phyloP scores from a whole-genome alignment of 1,140 invertebrate species.

The Cryptotermes secundus region DNA sequence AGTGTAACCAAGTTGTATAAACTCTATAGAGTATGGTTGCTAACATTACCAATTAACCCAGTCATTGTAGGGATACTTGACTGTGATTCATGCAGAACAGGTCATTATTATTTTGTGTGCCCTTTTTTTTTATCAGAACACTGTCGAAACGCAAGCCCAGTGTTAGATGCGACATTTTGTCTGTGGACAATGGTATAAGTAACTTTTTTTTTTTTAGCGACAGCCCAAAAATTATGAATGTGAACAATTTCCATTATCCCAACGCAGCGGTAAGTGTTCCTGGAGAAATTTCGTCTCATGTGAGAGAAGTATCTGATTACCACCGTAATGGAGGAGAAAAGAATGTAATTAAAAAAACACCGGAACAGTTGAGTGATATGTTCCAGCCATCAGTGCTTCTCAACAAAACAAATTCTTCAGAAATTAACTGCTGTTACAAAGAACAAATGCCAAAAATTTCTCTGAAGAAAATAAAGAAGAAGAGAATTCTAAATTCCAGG shows the following conservation, averaged over 20 bases:
- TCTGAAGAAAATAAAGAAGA: neutral
- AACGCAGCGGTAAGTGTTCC: neutral
- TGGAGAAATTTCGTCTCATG: neutral
- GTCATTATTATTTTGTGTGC: no score
- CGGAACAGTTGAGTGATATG: neutral
- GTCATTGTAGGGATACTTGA: no score
- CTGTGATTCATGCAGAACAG: no score
- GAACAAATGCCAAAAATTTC: neutral
- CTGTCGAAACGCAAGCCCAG: no score
- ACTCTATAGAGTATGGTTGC: no score
- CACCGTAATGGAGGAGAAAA: neutral
- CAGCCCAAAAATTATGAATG: neutral
- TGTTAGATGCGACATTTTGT: no score
- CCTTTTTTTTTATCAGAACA: no score
- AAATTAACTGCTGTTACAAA: neutral
- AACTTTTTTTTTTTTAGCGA: neutral
- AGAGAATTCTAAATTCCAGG: neutral
- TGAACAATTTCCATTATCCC: neutral
- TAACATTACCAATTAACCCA: no score
- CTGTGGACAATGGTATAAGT: no score
- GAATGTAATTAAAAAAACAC: neutral
- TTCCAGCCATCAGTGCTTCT: neutral
- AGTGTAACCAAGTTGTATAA: no score
- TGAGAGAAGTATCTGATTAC: neutral
- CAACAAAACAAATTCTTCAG: neutral